Base-by-base conservation (phyloP, 2,888 invertebrate species). In the Caenorhabditis zanzibari region DNA sequence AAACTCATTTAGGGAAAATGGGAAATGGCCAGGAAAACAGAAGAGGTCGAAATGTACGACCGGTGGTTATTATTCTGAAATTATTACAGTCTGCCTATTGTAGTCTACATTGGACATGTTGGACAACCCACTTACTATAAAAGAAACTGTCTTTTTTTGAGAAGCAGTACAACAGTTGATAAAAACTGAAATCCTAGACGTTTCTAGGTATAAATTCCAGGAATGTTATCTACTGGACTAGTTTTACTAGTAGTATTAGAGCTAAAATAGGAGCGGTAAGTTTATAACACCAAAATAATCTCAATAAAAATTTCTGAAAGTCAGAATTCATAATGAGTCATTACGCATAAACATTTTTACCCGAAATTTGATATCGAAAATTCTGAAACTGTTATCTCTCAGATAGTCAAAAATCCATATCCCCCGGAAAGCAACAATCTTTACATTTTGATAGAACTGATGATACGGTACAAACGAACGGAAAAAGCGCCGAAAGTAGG, bases 401-500 rank as follows among this genome's bases (percentile, higher is more conserved):
- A n/a, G n/a, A 32, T 6, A 32, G 32, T 32, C 32, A 6, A 32
- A 7, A 32, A 7, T 7, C 7, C 32, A 32, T 54, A 26, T 24
- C 24, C 19, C 14, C 9, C 9, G 14, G 1, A 5, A 4, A 49
- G 19, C 59, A n/a, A 63, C 24, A 44, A 28, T 14, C 26, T 41
- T 1, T 24, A 24, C 6, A 6, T n/a, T 26, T 16, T 35, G 24
- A 35, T 28, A 58, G n/a, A 44, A 69, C 28, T 5, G 14, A 66
- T 56, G 69, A 38, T 69, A 77, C 61, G 69, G 63, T 77, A 44
- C 44, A 54, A 63, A 66, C 52, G 69, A 69, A 76, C 63, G 77
- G 77, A 77, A 69, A 41, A 71, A 61, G 77, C 77, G 61, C n/a
- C 71, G 56, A 71, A 79, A 79, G 79, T 79, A 79, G 79, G 79